These are phyloP conservation scores for Ailurus styani DNA, from an alignment of 2,113 vertebrate species.

Conservation along the genomic window DNA sequence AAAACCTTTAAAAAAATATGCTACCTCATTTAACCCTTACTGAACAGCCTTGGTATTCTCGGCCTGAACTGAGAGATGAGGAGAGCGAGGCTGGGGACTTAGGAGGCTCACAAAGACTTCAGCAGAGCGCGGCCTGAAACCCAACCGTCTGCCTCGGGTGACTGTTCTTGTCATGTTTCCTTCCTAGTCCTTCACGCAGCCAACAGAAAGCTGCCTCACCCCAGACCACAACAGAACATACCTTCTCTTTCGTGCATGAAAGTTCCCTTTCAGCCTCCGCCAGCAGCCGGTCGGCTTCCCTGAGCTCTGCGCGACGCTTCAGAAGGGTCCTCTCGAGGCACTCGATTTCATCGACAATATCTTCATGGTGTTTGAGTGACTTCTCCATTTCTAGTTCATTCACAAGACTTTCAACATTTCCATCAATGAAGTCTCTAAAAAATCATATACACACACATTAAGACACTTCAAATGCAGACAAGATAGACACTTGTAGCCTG, in stretches of 20 bases:
- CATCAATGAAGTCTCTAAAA: slow-evolving; percentile 80
- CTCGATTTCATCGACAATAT: slow-evolving; percentile 82
- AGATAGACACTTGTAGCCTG: not conserved
- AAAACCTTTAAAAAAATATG: not conserved
- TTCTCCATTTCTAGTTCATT: slow-evolving; percentile 81
- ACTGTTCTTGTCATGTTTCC: not conserved
- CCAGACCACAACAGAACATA: slow-evolving; percentile 55
- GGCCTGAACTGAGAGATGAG: not conserved
- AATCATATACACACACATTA: not conserved
- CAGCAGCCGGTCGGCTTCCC: slow-evolving; percentile 87
- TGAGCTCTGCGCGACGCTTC: slow-evolving; percentile 88
- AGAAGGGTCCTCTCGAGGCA: slow-evolving; percentile 89
- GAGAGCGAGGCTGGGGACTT: not conserved
- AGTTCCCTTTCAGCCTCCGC: slow-evolving; percentile 87
- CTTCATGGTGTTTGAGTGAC: slow-evolving; percentile 78
- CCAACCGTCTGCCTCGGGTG: not conserved
- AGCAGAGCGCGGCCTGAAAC: not conserved
- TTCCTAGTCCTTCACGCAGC: not conserved
- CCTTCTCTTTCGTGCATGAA: slow-evolving; percentile 81
- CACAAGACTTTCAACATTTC: slow-evolving; percentile 66
- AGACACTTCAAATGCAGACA: slow-evolving; percentile 10
- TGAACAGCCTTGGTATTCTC: not conserved
- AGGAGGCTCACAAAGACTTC: no score
- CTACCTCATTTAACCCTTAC: not conserved
- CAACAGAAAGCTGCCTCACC: not conserved